Percentiles rank a stretch among this genome's conserved stretches.
Conservation (phyloP, 1,140 invertebrate genomes). For the Lordiphosa clarofinis region DNA sequence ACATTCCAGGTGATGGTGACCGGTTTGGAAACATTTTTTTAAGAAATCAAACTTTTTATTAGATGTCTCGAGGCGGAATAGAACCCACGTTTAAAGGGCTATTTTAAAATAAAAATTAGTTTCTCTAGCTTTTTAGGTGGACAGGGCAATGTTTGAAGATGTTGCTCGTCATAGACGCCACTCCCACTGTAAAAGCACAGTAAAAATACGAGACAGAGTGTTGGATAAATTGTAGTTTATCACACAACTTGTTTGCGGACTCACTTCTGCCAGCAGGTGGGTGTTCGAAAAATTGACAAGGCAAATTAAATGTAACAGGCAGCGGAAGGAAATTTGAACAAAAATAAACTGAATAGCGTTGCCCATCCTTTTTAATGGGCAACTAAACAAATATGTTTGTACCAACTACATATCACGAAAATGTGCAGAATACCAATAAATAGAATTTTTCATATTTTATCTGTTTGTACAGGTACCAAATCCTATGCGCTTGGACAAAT, state of each 20-base stretch:
- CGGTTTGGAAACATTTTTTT: too few species aligned
- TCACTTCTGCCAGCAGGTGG: neutral
- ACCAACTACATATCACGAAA: slow-evolving; percentile 1
- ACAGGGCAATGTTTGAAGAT: too few species aligned
- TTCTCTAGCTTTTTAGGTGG: too few species aligned
- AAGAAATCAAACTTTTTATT: too few species aligned
- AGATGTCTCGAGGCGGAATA: too few species aligned
- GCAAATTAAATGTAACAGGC: neutral
- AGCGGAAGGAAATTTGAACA: slow-evolving; percentile 35
- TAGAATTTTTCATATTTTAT: slow-evolving; percentile 5
- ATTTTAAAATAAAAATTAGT: too few species aligned
- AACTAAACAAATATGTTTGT: slow-evolving; percentile 1
- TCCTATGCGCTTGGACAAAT: slow-evolving; percentile 8
- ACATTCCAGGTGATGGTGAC: too few species aligned
- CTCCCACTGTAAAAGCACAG: too few species aligned
- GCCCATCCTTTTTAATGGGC: slow-evolving; percentile 3
- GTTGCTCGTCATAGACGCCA: too few species aligned
- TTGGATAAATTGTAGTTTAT: too few species aligned
- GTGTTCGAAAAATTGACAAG: slow-evolving; percentile 21
- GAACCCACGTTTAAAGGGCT: too few species aligned
- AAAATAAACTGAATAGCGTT: slow-evolving; percentile 21
- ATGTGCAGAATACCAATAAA: slow-evolving; percentile 4
- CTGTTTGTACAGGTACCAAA: slow-evolving; percentile 16
- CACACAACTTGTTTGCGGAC: neutral
- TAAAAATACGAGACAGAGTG: too few species aligned